Evolutionary conservation across 2,888 invertebrate species (phyloP).

Genomic region (Cephus sareptanus): DNA sequence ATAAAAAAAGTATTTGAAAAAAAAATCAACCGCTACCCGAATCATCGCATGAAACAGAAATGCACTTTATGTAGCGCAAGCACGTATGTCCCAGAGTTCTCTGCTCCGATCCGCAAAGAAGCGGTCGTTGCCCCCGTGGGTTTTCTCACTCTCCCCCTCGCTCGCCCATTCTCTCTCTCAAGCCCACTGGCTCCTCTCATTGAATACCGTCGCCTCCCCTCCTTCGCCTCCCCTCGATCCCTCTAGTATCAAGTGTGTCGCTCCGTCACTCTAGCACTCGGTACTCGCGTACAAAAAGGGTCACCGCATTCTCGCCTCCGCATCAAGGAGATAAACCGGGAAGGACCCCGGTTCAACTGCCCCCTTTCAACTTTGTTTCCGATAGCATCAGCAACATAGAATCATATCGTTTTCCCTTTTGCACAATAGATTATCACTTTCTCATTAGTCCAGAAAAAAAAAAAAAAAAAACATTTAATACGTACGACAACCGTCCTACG

Average conservation of each 20-base stretch:
- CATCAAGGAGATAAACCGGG: neutral
- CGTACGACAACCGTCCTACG: neutral
- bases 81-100: neutral
- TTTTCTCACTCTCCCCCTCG: conserved; percentile 18
- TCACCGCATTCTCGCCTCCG: neutral
- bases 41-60: neutral
- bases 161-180: conserved; percentile 6
- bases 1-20: too few species aligned
- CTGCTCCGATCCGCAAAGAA: neutral
- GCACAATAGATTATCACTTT: neutral
- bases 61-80: neutral
- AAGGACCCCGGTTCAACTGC: too few species aligned
- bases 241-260: neutral
- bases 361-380: neutral
- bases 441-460: neutral
- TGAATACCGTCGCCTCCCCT: neutral
- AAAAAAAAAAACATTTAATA: neutral
- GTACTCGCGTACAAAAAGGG: neutral
- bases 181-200: neutral
- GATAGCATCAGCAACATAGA: neutral
- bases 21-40: neutral
- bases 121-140: conserved; percentile 13
- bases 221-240: neutral
- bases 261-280: neutral
- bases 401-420: neutral